phyloP scores from a whole-genome alignment of 2,113 vertebrate species.

The Petroica traversi region DNA sequence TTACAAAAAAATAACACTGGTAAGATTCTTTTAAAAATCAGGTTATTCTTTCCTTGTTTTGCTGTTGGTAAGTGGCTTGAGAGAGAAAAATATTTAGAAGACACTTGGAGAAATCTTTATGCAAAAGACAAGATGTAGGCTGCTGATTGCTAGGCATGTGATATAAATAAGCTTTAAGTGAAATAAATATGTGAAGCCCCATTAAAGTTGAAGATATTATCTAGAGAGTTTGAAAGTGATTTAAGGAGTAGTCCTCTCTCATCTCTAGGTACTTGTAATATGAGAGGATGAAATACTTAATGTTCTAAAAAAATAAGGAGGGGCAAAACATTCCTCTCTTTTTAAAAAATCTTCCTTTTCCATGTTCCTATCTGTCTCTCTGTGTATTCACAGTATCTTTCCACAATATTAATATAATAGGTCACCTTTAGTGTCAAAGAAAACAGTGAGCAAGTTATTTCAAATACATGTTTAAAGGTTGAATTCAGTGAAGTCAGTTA shows the following conservation, averaged over 20 bases:
- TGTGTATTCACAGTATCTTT: not conserved
- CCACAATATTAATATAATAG: not conserved
- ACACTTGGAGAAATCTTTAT: not conserved
- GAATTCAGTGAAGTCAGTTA: not conserved
- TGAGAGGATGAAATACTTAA: not conserved
- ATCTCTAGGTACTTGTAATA: not conserved
- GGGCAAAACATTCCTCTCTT: not conserved
- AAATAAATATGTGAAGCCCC: conserved; percentile 25
- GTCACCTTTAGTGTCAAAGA: not conserved
- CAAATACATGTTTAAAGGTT: not conserved
- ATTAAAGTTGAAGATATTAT: conserved; percentile 23
- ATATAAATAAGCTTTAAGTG: conserved; percentile 30
- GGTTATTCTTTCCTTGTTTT: not conserved
- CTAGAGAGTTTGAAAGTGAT: conserved; percentile 23
- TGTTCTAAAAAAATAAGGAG: not conserved
- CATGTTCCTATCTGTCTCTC: not conserved
- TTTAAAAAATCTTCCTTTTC: not conserved
- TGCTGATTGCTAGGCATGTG: conserved; percentile 25
- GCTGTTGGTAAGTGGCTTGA: not conserved
- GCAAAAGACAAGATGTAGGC: not conserved
- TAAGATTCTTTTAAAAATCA: not conserved
- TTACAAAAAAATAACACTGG: not conserved
- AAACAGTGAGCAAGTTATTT: not conserved
- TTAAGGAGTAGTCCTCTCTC: not conserved
- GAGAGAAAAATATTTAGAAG: not conserved